These are phyloP conservation scores for Cotesia glomerata DNA, from an alignment of 1,140 invertebrate species.

Conservation along the genomic window DNA sequence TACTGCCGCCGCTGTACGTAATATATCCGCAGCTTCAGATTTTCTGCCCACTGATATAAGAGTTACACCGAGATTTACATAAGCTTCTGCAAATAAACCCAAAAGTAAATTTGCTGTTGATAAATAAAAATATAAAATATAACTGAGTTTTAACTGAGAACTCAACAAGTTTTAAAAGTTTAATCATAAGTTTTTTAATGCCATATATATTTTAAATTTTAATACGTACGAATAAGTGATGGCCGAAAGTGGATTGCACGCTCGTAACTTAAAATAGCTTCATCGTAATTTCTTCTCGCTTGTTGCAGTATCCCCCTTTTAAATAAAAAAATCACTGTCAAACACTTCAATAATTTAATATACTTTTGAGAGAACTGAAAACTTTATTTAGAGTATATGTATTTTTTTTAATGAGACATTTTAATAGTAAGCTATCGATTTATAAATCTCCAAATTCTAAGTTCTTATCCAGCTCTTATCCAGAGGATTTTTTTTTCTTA, in stretches of 20 bases:
- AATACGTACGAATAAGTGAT: conserved; percentile 88
- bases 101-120: conserved; percentile 3
- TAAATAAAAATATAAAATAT: not conserved
- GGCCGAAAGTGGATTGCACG: conserved; percentile 92
- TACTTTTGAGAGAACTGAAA: too few relatives aligned
- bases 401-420: too few relatives aligned
- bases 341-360: not conserved
- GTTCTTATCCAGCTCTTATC: too few relatives aligned
- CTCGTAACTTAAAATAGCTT: conserved; percentile 91
- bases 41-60: conserved; percentile 81
- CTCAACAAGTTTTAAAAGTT: not conserved
- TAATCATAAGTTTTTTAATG: not conserved
- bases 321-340: conserved; percentile 5
- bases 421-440: too few relatives aligned
- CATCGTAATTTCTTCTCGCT: conserved; percentile 84
- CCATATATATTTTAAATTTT: not conserved
- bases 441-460: too few relatives aligned
- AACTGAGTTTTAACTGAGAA: not conserved
- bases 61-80: conserved; percentile 91
- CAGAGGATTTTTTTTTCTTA: too few relatives aligned
- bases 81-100: conserved; percentile 79
- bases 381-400: too few relatives aligned
- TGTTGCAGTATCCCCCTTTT: conserved; percentile 91
- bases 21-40: conserved; percentile 82
- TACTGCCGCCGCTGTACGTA: conserved; percentile 80